Percentiles rank a stretch among this genome's conserved stretches.
Conservation (phyloP, 2,888 invertebrate genomes). For the Nyleta sp. region DNA sequence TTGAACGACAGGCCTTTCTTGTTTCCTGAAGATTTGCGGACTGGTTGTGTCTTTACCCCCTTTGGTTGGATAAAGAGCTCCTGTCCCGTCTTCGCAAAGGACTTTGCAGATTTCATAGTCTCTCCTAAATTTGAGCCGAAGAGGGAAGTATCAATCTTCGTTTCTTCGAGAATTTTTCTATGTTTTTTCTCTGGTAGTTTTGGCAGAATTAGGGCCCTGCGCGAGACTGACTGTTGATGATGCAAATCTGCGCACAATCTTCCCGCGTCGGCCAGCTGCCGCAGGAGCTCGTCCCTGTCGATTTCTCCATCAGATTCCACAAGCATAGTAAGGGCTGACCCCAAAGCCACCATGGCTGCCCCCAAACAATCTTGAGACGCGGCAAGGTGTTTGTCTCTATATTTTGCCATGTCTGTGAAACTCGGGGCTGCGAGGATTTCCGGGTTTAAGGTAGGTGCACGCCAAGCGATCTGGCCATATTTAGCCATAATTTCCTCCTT, state of each 20-base stretch:
- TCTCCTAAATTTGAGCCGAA: constrained; percentile 38
- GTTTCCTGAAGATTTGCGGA: constrained; percentile 51
- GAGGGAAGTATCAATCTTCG: constrained; percentile 32
- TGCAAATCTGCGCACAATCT: constrained; percentile 17
- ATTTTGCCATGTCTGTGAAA: no score
- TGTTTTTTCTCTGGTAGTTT: constrained; percentile 35
- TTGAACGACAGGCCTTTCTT: constrained; percentile 27
- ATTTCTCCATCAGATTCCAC: no score
- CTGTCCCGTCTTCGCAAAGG: constrained; percentile 41
- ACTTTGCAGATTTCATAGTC: constrained; percentile 38
- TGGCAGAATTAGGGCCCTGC: constrained; percentile 45
- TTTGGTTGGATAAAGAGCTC: constrained; percentile 15
- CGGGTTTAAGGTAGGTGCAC: no score
- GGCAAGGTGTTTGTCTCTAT: no score
- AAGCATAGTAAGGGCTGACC: no score
- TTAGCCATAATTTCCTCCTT: no score
- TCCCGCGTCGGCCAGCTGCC: no score
- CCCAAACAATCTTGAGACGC: no score
- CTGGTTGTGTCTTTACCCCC: not conserved
- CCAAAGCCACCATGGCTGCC: no score
- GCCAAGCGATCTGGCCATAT: no score
- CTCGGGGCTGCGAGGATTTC: no score
- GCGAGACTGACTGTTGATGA: constrained; percentile 29
- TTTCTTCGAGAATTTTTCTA: constrained; percentile 32
- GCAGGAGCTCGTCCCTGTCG: no score